Conservation (phyloP, 2,797 vertebrate species). For the Eulemur rubriventer region DNA sequence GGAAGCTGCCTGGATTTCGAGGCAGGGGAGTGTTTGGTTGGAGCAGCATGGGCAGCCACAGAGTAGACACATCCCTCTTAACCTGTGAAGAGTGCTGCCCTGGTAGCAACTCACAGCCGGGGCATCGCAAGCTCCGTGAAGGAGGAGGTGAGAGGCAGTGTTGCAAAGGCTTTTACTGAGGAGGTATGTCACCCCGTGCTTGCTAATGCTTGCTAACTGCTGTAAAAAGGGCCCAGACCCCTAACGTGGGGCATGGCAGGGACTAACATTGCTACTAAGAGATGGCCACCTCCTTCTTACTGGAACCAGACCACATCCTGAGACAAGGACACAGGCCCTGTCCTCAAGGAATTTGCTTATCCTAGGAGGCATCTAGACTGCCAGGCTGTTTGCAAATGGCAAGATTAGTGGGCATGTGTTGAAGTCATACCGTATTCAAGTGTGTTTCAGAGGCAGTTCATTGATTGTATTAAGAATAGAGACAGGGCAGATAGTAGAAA, state of each 20-base stretch:
- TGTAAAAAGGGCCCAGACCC: neutral
- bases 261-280: neutral
- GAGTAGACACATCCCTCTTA: neutral
- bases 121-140: rapidly evolving
- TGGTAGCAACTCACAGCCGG: neutral
- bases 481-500: neutral
- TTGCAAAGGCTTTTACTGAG: neutral
- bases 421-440: neutral
- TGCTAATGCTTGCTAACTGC: neutral
- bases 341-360: neutral
- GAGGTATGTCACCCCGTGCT: neutral
- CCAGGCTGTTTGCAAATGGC: neutral
- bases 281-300: neutral
- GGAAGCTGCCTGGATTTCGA: neutral
- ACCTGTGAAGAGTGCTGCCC: neutral
- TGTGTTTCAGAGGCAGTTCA: neutral
- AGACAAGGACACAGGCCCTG: neutral
- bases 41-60: neutral
- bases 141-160: too few relatives aligned
- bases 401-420: neutral
- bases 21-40: neutral
- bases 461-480: neutral
- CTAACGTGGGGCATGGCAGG: neutral
- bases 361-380: neutral
- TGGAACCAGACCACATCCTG: too few relatives aligned